Conservation (phyloP, 2,113 vertebrate species). For the Nanorana parkeri region DNA sequence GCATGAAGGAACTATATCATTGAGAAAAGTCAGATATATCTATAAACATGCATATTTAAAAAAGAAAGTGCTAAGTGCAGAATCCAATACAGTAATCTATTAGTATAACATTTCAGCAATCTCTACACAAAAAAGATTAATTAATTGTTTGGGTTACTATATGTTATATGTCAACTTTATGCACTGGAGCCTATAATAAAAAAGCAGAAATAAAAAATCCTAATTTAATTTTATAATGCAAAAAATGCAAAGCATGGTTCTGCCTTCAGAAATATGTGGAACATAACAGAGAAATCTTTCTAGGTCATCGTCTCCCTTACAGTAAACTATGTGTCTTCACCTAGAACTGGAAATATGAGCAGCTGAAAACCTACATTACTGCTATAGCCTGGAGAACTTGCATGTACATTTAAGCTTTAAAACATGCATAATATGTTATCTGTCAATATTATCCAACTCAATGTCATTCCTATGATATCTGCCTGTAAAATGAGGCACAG, state of each 20-base stretch:
- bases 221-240: no score
- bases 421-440: constrained; percentile 13
- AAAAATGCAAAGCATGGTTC: not conserved
- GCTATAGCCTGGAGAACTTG: not conserved
- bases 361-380: not conserved
- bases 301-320: not conserved
- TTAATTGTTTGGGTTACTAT: no score
- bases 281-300: not conserved
- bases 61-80: no score
- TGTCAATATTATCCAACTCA: not conserved
- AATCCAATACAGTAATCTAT: no score
- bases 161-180: no score
- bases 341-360: constrained; percentile 2
- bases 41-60: no score
- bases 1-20: no score
- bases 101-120: no score
- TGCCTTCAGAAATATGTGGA: not conserved
- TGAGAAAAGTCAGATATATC: no score
- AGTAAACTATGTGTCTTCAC: not conserved
- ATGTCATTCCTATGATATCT: constrained; percentile 11
- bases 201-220: no score
- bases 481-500: not conserved
- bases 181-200: no score
- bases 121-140: no score
- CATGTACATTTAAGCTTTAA: constrained; percentile 5